Percentiles rank a stretch among this genome's conserved stretches.
Conservation (phyloP, 1,140 invertebrate species). For the Aculops lycopersici region DNA sequence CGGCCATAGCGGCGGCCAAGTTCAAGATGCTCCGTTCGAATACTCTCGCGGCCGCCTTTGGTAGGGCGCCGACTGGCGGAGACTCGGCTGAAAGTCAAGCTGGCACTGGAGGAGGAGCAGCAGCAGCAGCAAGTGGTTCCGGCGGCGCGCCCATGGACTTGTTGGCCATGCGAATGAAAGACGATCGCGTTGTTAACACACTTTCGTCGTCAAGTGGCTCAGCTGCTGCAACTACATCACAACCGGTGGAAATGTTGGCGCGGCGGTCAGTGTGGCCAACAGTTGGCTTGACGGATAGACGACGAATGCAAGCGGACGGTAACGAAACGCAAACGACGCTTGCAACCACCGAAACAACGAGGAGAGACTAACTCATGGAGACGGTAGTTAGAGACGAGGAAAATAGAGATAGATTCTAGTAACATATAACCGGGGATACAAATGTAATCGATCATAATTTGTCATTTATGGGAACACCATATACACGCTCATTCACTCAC, state of each 20-base stretch:
- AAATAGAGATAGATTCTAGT: too few relatives aligned
- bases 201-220: background rate
- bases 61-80: background rate
- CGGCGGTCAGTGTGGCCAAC: background rate
- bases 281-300: background rate
- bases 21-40: too few relatives aligned
- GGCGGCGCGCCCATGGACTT: too few relatives aligned
- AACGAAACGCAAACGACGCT: background rate
- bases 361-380: background rate
- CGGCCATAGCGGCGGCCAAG: too few relatives aligned
- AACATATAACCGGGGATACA: too few relatives aligned
- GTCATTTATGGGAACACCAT: too few relatives aligned
- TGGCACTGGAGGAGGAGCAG: background rate
- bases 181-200: background rate
- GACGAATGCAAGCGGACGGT: background rate
- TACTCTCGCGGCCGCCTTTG: background rate
- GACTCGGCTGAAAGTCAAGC: background rate
- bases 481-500: too few relatives aligned
- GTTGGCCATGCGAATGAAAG: background rate
- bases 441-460: too few relatives aligned
- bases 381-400: too few relatives aligned
- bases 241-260: background rate
- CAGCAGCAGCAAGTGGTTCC: background rate
- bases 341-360: background rate
- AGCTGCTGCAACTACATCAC: background rate